Percentiles rank a stretch among this genome's conserved stretches.
phyloP scores from a whole-genome alignment of 2,797 vertebrate species.

The Gymnoscopelus microlampas region DNA sequence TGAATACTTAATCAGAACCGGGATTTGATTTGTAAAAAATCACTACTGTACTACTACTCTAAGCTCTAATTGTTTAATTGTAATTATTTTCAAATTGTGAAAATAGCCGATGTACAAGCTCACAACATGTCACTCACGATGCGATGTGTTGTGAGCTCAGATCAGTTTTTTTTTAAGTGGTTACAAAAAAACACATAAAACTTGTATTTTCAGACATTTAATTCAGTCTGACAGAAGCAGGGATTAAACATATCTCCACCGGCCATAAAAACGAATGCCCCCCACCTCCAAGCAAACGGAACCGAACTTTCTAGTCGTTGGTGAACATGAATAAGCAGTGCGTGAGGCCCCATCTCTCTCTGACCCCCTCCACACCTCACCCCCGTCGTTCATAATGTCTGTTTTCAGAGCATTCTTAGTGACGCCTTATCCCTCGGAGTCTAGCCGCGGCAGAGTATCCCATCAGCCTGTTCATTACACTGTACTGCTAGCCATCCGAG shows the following conservation, averaged over 20 bases:
- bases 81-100: too few species aligned
- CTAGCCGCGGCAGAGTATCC: conserved; percentile 26
- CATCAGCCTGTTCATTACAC: conserved; percentile 56
- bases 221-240: background rate
- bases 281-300: too few species aligned
- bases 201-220: too few species aligned
- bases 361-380: conserved; percentile 1
- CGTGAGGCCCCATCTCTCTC: background rate
- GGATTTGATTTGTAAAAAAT: too few species aligned
- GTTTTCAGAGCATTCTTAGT: conserved; percentile 4
- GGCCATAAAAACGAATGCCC: too few species aligned
- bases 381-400: background rate
- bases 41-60: too few species aligned
- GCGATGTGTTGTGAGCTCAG: too few species aligned
- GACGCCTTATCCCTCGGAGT: conserved; percentile 14
- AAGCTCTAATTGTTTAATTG: too few species aligned
- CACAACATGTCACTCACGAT: conserved; percentile 63
- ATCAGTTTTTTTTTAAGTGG: too few species aligned
- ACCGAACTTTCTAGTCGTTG: too few species aligned
- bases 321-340: background rate
- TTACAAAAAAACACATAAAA: too few species aligned
- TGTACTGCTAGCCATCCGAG: conserved; percentile 44
- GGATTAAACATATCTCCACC: background rate
- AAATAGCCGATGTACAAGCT: too few species aligned
- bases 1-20: conserved; percentile 52